A percentile compares a stretch with the other conserved stretches of the same genome.
Conservation (phyloP, 2,888 invertebrate species). For the Noctua janthe region DNA sequence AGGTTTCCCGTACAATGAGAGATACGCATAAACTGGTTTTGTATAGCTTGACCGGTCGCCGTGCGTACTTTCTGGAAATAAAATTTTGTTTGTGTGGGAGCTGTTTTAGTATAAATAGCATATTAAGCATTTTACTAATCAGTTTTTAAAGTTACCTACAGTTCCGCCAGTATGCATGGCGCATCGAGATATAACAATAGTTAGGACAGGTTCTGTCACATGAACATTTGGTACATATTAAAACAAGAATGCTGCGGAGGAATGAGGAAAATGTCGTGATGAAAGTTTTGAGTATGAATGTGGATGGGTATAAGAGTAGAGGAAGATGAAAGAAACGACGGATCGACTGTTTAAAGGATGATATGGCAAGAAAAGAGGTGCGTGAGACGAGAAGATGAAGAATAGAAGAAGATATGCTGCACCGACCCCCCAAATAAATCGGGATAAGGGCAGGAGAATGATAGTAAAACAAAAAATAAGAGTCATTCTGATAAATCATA, state of each 20-base stretch:
- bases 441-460: neutral
- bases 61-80: neutral
- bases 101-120: neutral
- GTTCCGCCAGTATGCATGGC: neutral
- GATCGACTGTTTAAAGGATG: neutral
- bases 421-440: too few species aligned
- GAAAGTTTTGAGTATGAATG: neutral
- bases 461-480: neutral
- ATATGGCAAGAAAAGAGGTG: neutral
- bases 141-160: neutral
- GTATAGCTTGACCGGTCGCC: too few species aligned
- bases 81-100: neutral
- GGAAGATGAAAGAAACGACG: neutral
- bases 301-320: too few species aligned
- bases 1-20: too few species aligned
- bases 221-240: neutral
- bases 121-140: neutral
- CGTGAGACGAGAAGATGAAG: neutral
- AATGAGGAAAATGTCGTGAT: neutral
- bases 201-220: neutral
- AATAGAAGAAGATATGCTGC: neutral
- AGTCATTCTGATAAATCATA: neutral
- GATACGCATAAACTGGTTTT: too few species aligned
- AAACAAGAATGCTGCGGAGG: neutral
- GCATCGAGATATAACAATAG: neutral